These are phyloP conservation scores for Eulemur mongoz DNA, from an alignment of 2,797 vertebrate species.

Conservation along the genomic window DNA sequence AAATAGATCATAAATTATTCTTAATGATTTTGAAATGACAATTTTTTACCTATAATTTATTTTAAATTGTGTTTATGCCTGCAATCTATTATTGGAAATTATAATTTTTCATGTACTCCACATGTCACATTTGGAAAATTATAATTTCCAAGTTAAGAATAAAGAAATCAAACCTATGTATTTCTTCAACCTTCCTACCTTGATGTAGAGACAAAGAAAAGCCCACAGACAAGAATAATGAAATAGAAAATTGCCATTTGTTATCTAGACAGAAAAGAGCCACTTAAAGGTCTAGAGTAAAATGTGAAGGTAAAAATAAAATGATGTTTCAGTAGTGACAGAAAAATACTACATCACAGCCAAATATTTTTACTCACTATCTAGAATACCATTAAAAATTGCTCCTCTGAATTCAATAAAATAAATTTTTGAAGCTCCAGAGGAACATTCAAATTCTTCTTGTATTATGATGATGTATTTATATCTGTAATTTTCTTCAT, in stretches of 20 bases:
- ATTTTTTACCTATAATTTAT: conserved; percentile 29
- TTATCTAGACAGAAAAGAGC: background rate
- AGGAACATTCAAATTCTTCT: background rate
- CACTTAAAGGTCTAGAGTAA: background rate
- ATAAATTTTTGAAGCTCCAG: background rate
- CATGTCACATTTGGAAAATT: background rate
- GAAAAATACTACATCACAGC: background rate
- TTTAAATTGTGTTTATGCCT: conserved; percentile 33
- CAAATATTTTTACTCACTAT: background rate
- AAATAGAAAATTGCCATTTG: background rate
- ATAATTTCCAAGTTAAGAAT: background rate
- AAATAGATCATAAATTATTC: conserved; percentile 56
- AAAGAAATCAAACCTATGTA: background rate
- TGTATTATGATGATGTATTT: background rate
- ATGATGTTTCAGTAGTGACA: background rate
- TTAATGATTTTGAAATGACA: conserved; percentile 46
- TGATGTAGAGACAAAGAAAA: conserved; percentile 14
- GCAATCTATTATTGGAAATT: background rate
- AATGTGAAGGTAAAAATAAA: background rate
- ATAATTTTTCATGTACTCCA: background rate
- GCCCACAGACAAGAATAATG: background rate
- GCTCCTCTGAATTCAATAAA: background rate
- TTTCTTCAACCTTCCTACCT: background rate
- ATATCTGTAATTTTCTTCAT: background rate
- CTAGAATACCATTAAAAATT: background rate